A percentile compares a stretch with the other conserved stretches of the same genome.
phyloP scores from a whole-genome alignment of 2,888 invertebrate genomes.

The Macrosiphum euphorbiae region DNA sequence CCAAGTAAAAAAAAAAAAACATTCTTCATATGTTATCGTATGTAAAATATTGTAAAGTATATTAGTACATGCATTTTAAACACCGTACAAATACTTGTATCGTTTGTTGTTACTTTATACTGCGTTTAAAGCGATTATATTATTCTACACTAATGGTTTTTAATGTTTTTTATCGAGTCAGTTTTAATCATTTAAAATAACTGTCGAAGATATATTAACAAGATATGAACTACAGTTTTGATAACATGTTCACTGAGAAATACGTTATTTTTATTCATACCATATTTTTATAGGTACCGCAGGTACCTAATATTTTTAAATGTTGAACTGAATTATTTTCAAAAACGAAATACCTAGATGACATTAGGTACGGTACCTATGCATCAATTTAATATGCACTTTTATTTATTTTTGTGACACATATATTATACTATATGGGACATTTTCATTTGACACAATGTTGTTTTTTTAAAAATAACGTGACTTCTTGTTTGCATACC shows the following conservation, averaged over 20 bases:
- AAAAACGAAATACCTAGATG: not conserved
- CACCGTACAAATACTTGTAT: not conserved
- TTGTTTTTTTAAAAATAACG: not conserved
- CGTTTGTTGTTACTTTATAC: not conserved
- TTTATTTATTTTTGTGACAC: not conserved
- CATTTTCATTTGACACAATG: not conserved
- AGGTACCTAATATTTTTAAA: not conserved
- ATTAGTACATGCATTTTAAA: not conserved
- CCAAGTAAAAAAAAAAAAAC: conserved; percentile 29
- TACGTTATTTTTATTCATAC: not conserved
- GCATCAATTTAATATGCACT: not conserved
- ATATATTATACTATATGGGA: not conserved
- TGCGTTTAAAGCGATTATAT: not conserved
- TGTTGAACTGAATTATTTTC: not conserved
- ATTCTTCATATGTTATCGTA: conserved; percentile 25
- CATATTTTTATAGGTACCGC: not conserved
- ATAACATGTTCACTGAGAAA: not conserved
- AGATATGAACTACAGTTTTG: not conserved
- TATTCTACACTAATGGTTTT: not conserved
- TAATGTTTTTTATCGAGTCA: not conserved
- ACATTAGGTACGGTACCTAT: not conserved
- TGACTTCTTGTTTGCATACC: not conserved
- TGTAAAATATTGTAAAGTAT: conserved; percentile 15
- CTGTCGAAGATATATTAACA: not conserved
- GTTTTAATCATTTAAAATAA: not conserved